Conservation (phyloP, 2,113 vertebrate species). For the Orthochromis malagaraziensis region DNA sequence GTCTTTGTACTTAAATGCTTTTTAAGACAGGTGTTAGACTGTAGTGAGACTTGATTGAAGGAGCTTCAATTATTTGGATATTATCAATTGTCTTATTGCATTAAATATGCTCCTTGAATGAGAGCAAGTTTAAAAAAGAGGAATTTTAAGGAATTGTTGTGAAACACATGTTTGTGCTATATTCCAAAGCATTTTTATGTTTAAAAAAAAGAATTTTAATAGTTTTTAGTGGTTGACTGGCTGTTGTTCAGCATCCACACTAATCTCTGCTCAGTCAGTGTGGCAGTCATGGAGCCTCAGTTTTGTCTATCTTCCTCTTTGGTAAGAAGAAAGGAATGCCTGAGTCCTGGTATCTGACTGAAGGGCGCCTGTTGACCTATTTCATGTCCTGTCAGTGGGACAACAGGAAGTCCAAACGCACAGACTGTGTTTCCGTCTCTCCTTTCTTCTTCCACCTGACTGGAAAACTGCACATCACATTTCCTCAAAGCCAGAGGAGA, state of each 20-base stretch:
- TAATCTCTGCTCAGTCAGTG: conserved; percentile 12
- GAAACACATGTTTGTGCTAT: not conserved
- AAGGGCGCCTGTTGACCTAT: conserved; percentile 16
- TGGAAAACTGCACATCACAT: conserved; percentile 41
- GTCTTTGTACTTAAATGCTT: not conserved
- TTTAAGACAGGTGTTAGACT: not conserved
- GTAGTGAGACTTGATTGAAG: not conserved
- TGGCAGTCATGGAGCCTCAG: conserved; percentile 46
- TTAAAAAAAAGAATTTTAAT: not conserved
- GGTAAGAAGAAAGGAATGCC: conserved; percentile 58
- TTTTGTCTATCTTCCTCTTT: conserved; percentile 14
- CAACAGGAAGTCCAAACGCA: conserved; percentile 59
- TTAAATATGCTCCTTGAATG: not conserved
- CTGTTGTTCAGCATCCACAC: not conserved
- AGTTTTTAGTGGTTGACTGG: not conserved
- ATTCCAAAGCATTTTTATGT: not conserved
- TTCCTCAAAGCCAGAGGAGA: conserved; percentile 38
- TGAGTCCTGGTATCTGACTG: conserved; percentile 16
- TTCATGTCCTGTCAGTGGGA: conserved; percentile 28
- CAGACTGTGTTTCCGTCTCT: conserved; percentile 13
- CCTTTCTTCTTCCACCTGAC: conserved; percentile 34
- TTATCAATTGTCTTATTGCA: not conserved
- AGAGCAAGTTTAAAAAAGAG: not conserved
- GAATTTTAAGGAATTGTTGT: not conserved
- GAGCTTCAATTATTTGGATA: not conserved